A percentile compares a stretch with the other conserved stretches of the same genome.
These are phyloP conservation scores for Laodelphax striatellus DNA, from an alignment of 1,140 invertebrate genomes.

Conservation along the genomic window DNA sequence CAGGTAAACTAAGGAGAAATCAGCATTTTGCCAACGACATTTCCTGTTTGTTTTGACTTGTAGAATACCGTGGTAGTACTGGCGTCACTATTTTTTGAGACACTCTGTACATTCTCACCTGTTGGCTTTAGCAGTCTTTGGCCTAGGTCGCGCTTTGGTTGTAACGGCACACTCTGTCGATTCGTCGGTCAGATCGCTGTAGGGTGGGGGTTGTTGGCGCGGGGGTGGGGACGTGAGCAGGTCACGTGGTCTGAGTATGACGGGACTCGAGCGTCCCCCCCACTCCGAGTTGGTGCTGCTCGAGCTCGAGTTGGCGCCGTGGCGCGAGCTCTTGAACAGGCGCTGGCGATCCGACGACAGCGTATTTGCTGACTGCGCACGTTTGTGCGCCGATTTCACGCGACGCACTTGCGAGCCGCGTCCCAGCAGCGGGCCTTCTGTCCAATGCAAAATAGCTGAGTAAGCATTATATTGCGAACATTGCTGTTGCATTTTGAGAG, in stretches of 20 bases:
- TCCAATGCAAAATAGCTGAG: not conserved
- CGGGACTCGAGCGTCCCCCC: constrained; percentile 7
- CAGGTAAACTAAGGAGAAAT: too few relatives aligned
- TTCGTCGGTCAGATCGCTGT: not conserved
- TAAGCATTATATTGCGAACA: too few relatives aligned
- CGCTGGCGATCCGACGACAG: constrained; percentile 21
- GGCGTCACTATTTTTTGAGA: too few relatives aligned
- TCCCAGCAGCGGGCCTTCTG: constrained; percentile 39
- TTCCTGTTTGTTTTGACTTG: too few relatives aligned
- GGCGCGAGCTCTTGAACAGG: constrained; percentile 18
- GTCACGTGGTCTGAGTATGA: not conserved
- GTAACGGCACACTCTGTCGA: not conserved
- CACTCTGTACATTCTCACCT: too few relatives aligned
- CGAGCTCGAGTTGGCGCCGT: constrained; percentile 21
- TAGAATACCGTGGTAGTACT: too few relatives aligned
- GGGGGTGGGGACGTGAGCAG: not conserved
- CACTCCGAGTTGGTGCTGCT: constrained; percentile 26
- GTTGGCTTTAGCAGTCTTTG: constrained; percentile 35
- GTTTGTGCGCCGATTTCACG: constrained; percentile 42
- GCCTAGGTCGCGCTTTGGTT: constrained; percentile 24
- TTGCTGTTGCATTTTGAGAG: too few relatives aligned
- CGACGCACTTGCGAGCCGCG: constrained; percentile 42
- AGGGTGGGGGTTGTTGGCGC: not conserved
- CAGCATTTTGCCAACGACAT: too few relatives aligned
- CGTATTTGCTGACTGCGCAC: constrained; percentile 24